These are phyloP conservation scores for Schizopygopsis malacanthus DNA, from an alignment of 2,797 vertebrate species.

Conservation along the genomic window DNA sequence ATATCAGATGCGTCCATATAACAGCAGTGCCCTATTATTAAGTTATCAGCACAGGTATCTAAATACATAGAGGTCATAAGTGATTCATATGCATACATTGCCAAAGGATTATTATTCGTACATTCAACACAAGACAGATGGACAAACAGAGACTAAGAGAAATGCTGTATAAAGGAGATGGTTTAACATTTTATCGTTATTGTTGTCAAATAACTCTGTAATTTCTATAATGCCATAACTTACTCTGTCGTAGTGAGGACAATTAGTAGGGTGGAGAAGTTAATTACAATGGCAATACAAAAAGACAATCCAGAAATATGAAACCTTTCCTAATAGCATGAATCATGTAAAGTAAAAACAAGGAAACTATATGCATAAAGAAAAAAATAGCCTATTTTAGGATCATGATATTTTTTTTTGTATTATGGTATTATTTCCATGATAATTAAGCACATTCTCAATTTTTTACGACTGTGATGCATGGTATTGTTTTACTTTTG, in stretches of 20 bases:
- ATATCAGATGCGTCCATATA: conserved; percentile 53
- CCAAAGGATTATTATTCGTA: neutral
- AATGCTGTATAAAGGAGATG: neutral
- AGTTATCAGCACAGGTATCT: conserved; percentile 34
- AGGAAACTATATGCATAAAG: neutral
- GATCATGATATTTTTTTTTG: neutral
- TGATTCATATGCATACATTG: conserved; percentile 8
- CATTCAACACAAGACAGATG: neutral
- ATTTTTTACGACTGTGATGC: neutral
- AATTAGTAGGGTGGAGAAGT: neutral
- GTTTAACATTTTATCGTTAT: neutral
- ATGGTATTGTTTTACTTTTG: neutral
- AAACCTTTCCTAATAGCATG: neutral
- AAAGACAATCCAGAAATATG: neutral
- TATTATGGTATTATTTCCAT: neutral
- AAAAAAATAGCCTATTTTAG: neutral
- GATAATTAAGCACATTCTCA: neutral
- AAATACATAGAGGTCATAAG: conserved; percentile 19
- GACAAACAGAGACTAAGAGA: neutral
- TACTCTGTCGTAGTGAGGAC: neutral
- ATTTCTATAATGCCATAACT: neutral
- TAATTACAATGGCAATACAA: neutral
- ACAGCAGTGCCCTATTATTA: conserved; percentile 48
- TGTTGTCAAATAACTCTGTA: neutral
- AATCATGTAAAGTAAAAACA: neutral